Evolutionary conservation across 2,113 vertebrate species (phyloP), one percentile per base, ranked within the genome.

Genomic region (Anoplopoma fimbria): DNA sequence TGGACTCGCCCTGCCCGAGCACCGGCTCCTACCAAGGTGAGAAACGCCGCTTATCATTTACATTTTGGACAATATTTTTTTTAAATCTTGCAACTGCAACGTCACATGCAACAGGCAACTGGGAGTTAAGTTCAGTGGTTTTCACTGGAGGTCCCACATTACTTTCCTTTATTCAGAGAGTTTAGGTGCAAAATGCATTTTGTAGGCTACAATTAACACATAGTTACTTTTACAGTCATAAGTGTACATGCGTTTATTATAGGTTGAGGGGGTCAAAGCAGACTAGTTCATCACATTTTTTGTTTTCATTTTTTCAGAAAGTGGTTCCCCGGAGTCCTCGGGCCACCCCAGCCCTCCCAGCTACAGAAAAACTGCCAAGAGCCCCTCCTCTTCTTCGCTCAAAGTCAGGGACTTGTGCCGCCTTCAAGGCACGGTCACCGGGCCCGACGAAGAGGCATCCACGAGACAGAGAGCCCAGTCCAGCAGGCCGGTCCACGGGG

Each of bases 391-490:
- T 78, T 85, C 91, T 25, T 89, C 91, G 53, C 88, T 94, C 77
- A 95, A 94, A 91, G 95, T 93, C 69, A 84, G 94, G 84, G 91
- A 95, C 80, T 86, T 94, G 85, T 96, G 94, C 87, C 91, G 95
- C 65, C 92, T 96, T 25, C 94, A 95, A 91, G 94, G 92, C 83
- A 49, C 89, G 7, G 58, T 81, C 64, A n/a, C 80, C 6, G 87
- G 92, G n/a, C 58, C 85, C 19, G 92, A 92, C 19, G 89, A 86
- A 3, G 90, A 91, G 13, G 9, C 71, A 0, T 27, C 79, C 84
- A 25, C 72, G 40, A 86, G 94, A 81, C 93, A 93, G 80, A 87
- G 96, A 81, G 94, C 95, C 23, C 95, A 94, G 25, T 95, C 95
- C 91, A 91, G 93, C 90, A 96, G 94, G 67, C 85, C 94, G 27